Conservation (phyloP, 2,888 invertebrate species). For the Polia nebulosa region DNA sequence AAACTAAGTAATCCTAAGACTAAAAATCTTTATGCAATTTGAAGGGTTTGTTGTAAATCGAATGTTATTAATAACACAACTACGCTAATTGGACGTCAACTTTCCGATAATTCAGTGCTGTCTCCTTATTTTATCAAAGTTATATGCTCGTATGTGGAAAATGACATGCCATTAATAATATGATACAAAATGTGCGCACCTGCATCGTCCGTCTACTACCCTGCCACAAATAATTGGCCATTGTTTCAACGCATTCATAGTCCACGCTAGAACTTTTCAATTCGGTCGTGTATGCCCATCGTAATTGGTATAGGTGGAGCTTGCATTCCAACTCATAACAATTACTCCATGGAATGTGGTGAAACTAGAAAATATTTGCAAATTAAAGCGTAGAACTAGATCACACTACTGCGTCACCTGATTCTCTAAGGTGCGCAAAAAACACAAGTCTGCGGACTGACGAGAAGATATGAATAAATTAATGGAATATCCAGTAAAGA, state of each 20-base stretch:
- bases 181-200: conserved; percentile 71
- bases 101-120: conserved; percentile 44
- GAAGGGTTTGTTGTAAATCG: neutral
- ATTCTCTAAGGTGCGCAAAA: conserved; percentile 6
- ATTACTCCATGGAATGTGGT: conserved; percentile 83
- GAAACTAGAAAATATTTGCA: conserved; percentile 85
- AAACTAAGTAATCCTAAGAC: neutral
- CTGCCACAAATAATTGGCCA: conserved; percentile 52
- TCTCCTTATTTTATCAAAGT: conserved; percentile 59
- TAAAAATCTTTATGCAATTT: neutral
- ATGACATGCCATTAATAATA: conserved; percentile 70
- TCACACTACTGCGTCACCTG: conserved; percentile 70
- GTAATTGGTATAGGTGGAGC: conserved; percentile 79
- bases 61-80: neutral
- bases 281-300: conserved; percentile 71
- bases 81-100: conserved; percentile 7
- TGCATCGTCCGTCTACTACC: conserved; percentile 62
- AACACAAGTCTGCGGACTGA: neutral
- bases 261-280: conserved; percentile 58
- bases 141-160: conserved; percentile 61
- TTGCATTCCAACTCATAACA: conserved; percentile 81
- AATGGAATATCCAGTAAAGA: neutral
- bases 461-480: neutral
- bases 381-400: conserved; percentile 77
- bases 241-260: conserved; percentile 23